These are phyloP conservation scores for Troides helena DNA, from an alignment of 2,888 invertebrate species.

Conservation along the genomic window DNA sequence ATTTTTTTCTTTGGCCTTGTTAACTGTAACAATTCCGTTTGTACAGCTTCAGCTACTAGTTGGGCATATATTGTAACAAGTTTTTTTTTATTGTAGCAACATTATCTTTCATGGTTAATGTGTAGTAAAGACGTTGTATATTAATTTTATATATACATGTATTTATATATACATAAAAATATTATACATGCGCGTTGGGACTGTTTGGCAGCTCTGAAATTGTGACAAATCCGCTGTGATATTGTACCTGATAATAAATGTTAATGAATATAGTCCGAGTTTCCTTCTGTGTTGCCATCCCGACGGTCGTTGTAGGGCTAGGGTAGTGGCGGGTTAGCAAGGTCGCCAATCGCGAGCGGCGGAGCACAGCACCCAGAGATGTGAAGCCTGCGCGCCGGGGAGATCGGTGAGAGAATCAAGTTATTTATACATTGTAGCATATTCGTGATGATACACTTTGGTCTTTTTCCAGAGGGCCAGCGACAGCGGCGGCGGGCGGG, in stretches of 20 bases:
- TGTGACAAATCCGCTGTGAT: slow-evolving; percentile 38
- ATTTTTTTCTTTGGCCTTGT: too few relatives aligned
- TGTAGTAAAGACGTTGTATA: too few relatives aligned
- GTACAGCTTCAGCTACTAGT: too few relatives aligned
- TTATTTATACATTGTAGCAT: slow-evolving; percentile 33
- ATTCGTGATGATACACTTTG: slow-evolving; percentile 69
- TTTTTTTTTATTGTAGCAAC: too few relatives aligned
- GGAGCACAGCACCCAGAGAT: slow-evolving; percentile 32
- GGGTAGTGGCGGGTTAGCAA: slow-evolving; percentile 17
- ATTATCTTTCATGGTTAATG: too few relatives aligned
- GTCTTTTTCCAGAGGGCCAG: slow-evolving; percentile 63
- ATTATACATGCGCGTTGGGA: neutral
- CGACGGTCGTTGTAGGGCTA: slow-evolving; percentile 22
- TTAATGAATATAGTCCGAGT: slow-evolving; percentile 37
- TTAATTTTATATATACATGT: too few relatives aligned
- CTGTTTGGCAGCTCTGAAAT: slow-evolving; percentile 7
- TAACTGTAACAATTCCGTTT: too few relatives aligned
- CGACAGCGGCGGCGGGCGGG: slow-evolving; percentile 7
- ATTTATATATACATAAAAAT: too few relatives aligned
- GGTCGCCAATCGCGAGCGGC: neutral
- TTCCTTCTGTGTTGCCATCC: slow-evolving; percentile 38
- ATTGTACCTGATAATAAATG: slow-evolving; percentile 39
- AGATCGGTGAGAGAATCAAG: slow-evolving; percentile 47
- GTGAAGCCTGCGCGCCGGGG: slow-evolving; percentile 44
- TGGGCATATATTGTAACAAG: too few relatives aligned